phyloP scores from a whole-genome alignment of 2,797 vertebrate species.

The Tamandua tetradactyla region DNA sequence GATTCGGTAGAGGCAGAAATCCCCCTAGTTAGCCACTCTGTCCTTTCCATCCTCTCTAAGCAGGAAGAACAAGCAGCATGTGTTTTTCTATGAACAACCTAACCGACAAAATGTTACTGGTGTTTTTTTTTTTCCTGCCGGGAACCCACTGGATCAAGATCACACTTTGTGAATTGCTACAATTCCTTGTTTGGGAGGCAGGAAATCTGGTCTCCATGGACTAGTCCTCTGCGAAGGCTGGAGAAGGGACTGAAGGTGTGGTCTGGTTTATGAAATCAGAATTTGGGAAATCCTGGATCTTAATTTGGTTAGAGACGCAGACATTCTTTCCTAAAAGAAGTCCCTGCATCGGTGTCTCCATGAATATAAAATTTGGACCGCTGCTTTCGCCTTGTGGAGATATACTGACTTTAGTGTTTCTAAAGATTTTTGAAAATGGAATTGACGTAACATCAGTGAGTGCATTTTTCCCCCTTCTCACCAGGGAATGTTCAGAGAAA shows the following conservation, averaged over 20 bases:
- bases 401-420: neutral
- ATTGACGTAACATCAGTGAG: conserved; percentile 23
- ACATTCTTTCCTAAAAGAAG: neutral
- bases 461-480: neutral
- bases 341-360: neutral
- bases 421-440: conserved; percentile 37
- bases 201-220: conserved; percentile 55
- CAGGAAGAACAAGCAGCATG: neutral
- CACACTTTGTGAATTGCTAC: neutral
- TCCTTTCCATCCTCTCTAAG: neutral
- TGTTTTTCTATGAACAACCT: neutral
- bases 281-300: conserved; percentile 65
- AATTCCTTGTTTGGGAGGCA: conserved; percentile 66
- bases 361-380: neutral
- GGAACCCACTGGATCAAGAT: conserved; percentile 34
- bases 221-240: conserved; percentile 24
- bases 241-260: conserved; percentile 50
- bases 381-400: conserved; percentile 2
- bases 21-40: neutral
- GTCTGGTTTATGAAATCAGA: conserved; percentile 51
- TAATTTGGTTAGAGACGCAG: conserved; percentile 36
- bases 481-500: conserved; percentile 45
- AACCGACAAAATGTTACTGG: neutral
- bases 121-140: neutral
- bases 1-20: neutral